Evolutionary conservation across 2,888 invertebrate species (phyloP).

Genomic region (Silvanus unidentatus): DNA sequence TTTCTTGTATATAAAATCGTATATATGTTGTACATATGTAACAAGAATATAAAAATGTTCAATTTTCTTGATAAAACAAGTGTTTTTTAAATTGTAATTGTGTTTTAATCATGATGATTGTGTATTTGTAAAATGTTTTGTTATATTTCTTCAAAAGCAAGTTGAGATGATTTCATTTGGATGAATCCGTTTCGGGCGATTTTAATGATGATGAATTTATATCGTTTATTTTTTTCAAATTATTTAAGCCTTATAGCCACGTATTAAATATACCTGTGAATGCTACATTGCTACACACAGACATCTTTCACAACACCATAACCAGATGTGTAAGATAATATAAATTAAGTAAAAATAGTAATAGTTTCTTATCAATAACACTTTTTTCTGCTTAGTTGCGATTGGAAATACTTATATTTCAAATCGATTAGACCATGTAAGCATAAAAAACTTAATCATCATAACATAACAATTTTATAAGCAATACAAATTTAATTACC

Average conservation of each 20-base stretch:
- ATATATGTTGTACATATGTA: slow-evolving; percentile 7
- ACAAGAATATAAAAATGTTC: background rate
- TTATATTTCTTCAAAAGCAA: too few species aligned
- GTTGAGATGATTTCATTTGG: slow-evolving; percentile 21
- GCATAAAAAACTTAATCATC: too few species aligned
- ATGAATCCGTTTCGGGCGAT: slow-evolving; percentile 12
- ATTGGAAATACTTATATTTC: background rate
- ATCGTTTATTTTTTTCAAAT: slow-evolving; percentile 1
- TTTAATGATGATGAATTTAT: slow-evolving; percentile 14
- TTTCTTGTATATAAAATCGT: slow-evolving; percentile 19
- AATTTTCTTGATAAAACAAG: too few species aligned
- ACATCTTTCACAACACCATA: slow-evolving; percentile 13
- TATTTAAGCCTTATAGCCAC: slow-evolving; percentile 33
- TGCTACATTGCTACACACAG: too few species aligned
- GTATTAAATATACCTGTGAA: slow-evolving; percentile 34
- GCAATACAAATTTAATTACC: too few species aligned
- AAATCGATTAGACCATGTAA: too few species aligned
- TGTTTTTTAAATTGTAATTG: slow-evolving; percentile 1
- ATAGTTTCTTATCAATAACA: slow-evolving; percentile 14
- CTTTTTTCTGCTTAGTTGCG: slow-evolving; percentile 1
- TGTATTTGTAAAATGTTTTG: slow-evolving; percentile 21
- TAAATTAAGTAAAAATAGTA: background rate
- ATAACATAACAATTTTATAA: too few species aligned
- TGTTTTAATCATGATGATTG: slow-evolving; percentile 7
- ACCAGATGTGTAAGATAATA: slow-evolving; percentile 25